Conservation (phyloP, 2,888 invertebrate species). For the Abrostola triplasia region DNA sequence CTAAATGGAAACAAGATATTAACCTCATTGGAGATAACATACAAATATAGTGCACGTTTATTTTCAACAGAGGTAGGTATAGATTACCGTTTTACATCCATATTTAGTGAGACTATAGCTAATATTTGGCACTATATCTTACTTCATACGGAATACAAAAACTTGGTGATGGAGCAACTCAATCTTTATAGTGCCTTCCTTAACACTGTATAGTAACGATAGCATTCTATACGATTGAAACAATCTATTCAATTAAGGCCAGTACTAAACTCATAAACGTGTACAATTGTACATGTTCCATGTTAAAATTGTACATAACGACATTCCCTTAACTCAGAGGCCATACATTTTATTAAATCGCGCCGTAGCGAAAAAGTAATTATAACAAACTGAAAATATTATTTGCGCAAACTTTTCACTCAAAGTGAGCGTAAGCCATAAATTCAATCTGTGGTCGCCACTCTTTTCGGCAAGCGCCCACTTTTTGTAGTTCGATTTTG, state of each 20-base stretch:
- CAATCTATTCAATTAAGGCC: background rate
- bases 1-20: too few species aligned
- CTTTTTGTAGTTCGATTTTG: constrained; percentile 84
- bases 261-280: constrained; percentile 2
- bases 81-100: too few species aligned
- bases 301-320: constrained; percentile 16
- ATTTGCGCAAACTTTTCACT: constrained; percentile 72
- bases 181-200: too few species aligned
- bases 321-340: constrained; percentile 28
- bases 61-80: too few species aligned
- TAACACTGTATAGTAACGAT: too few species aligned
- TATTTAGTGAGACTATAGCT: too few species aligned
- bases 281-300: constrained; percentile 1
- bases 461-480: constrained; percentile 74
- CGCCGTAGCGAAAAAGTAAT: constrained; percentile 47
- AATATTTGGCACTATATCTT: too few species aligned
- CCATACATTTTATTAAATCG: constrained; percentile 37
- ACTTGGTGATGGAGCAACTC: too few species aligned
- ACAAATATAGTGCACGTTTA: too few species aligned
- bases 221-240: background rate
- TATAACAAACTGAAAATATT: constrained; percentile 63
- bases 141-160: too few species aligned
- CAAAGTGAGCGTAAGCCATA: constrained; percentile 76
- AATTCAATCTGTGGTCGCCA: constrained; percentile 82
- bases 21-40: too few species aligned